Percentiles rank a stretch among this genome's conserved stretches.
These are phyloP conservation scores for Equus przewalskii DNA, from an alignment of 2,113 vertebrate genomes.

Conservation along the genomic window DNA sequence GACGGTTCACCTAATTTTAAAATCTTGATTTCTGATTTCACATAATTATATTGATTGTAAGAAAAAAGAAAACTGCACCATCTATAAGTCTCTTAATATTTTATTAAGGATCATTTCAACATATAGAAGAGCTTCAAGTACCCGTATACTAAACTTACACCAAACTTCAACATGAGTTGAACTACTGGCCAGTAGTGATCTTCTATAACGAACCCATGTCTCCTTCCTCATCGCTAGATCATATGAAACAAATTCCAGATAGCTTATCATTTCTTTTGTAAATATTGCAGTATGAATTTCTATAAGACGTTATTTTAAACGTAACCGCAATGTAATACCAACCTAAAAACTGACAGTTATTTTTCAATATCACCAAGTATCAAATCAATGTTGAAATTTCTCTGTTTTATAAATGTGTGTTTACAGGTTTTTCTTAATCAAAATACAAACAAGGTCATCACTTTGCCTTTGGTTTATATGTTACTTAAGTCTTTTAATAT, in stretches of 20 bases:
- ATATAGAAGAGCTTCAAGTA: too few relatives aligned
- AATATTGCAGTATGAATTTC: conserved; percentile 15
- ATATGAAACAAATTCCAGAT: neutral
- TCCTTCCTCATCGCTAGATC: neutral
- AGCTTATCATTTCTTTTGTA: neutral
- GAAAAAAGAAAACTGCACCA: too few relatives aligned
- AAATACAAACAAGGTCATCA: neutral
- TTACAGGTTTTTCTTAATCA: neutral
- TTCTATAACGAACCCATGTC: neutral
- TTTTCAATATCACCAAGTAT: neutral
- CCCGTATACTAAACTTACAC: too few relatives aligned
- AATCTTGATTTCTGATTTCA: too few relatives aligned
- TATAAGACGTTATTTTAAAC: neutral
- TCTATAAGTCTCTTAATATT: too few relatives aligned
- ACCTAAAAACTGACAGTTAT: neutral
- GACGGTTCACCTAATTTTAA: too few relatives aligned
- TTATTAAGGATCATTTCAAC: too few relatives aligned
- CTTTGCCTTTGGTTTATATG: neutral
- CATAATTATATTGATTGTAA: too few relatives aligned
- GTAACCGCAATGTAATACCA: neutral
- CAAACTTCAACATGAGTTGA: too few relatives aligned
- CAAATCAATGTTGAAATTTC: neutral
- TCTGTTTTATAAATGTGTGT: neutral
- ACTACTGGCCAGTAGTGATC: neutral
- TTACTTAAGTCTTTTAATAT: neutral